Percentiles rank a stretch among this genome's conserved stretches.
Evolutionary conservation across 1,140 invertebrate species (phyloP).

Genomic region (Oryzaephilus surinamensis): DNA sequence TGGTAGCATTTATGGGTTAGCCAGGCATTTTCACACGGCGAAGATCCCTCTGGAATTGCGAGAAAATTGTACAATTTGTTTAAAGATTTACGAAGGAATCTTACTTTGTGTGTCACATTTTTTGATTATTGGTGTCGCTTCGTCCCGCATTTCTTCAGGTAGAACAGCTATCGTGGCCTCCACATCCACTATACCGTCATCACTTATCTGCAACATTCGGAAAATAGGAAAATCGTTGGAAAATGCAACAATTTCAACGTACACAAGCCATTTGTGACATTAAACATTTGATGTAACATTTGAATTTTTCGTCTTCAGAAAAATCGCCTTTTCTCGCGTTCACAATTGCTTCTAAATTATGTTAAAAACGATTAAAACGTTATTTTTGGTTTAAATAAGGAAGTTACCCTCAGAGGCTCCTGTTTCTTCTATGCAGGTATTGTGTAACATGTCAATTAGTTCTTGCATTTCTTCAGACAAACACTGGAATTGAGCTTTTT

Average conservation of each 20-base stretch:
- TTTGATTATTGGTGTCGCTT: conserved; percentile 21
- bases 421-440: conserved; percentile 12
- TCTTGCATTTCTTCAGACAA: conserved; percentile 12
- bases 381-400: neutral
- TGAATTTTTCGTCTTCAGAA: conserved; percentile 26
- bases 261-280: conserved; percentile 32
- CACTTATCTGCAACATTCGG: conserved; percentile 23
- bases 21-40: conserved; percentile 27
- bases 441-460: conserved; percentile 13
- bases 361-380: neutral
- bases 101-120: conserved; percentile 29
- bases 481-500: conserved; percentile 13
- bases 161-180: conserved; percentile 29
- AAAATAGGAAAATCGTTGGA: neutral
- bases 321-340: conserved; percentile 23
- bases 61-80: conserved; percentile 1
- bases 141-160: conserved; percentile 26
- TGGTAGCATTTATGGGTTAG: conserved; percentile 27
- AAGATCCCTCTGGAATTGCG: conserved; percentile 24
- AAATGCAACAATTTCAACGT: conserved; percentile 12
- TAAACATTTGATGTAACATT: conserved; percentile 37
- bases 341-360: conserved; percentile 12
- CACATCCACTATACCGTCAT: conserved; percentile 32
- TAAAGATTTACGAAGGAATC: conserved; percentile 5
- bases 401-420: conserved; percentile 14